A percentile compares a stretch with the other conserved stretches of the same genome.
phyloP scores from a whole-genome alignment of 2,797 vertebrate species.

The Mareca strepera region DNA sequence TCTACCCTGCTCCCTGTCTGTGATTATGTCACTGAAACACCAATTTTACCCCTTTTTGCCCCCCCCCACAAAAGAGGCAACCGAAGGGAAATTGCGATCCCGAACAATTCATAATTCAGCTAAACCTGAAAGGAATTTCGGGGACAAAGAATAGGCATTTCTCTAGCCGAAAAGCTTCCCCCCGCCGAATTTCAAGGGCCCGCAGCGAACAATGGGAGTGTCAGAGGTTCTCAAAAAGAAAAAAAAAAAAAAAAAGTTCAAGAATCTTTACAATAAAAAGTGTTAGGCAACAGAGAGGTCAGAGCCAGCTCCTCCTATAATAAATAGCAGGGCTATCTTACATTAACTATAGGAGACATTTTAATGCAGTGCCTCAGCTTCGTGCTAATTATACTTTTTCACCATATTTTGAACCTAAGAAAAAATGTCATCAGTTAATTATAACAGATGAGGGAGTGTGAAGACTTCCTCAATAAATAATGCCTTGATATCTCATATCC shows the following conservation, averaged over 20 bases:
- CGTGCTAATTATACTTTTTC: constrained; percentile 72
- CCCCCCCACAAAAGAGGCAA: background rate
- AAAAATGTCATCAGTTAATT: constrained; percentile 68
- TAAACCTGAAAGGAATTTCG: constrained; percentile 73
- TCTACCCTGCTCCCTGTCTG: background rate
- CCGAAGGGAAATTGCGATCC: constrained; percentile 13
- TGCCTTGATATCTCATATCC: constrained; percentile 69
- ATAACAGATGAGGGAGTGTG: constrained; percentile 70
- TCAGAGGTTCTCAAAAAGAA: constrained; percentile 68
- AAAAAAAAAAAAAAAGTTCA: constrained; percentile 62
- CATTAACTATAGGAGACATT: constrained; percentile 71
- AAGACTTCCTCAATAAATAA: constrained; percentile 71
- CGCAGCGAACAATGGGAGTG: constrained; percentile 60
- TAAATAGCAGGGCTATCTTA: constrained; percentile 59
- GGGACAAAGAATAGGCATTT: constrained; percentile 70
- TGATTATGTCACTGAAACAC: constrained; percentile 33
- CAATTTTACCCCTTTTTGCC: background rate
- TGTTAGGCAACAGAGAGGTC: constrained; percentile 71
- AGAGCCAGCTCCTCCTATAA: constrained; percentile 64
- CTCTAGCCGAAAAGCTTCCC: constrained; percentile 45
- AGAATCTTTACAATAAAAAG: constrained; percentile 72
- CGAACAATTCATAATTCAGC: constrained; percentile 64
- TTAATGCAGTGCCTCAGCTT: constrained; percentile 69
- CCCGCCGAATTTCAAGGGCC: constrained; percentile 64
- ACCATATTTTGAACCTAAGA: constrained; percentile 70